Conservation (phyloP, 2,113 vertebrate genomes). For the Petrocephalus zakoni region DNA sequence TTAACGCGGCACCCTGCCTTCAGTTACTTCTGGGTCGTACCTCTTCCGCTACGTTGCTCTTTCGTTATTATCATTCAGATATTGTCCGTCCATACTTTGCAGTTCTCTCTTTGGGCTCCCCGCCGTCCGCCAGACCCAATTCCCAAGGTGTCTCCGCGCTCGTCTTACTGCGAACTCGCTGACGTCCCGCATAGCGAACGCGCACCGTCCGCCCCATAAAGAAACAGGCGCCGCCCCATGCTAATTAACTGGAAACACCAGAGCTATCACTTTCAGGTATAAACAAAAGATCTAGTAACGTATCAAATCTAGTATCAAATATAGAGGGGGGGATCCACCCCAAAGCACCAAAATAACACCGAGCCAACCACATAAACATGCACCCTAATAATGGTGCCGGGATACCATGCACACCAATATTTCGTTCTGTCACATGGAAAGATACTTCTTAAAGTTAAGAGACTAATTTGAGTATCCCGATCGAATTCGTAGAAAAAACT, state of each 20-base stretch:
- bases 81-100: background rate
- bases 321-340: background rate
- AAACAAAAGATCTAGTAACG: background rate
- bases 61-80: background rate
- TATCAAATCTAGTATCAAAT: background rate
- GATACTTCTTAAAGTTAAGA: too few species aligned
- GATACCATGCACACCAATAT: background rate
- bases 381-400: too few species aligned
- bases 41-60: background rate
- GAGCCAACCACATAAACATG: background rate
- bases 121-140: background rate
- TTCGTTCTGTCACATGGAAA: background rate
- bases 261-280: conserved; percentile 13
- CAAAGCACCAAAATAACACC: background rate
- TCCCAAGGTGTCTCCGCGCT: background rate
- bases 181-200: conserved; percentile 20
- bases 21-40: background rate
- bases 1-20: background rate
- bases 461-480: background rate
- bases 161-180: background rate
- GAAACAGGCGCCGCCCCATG: conserved; percentile 36
- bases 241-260: conserved; percentile 22
- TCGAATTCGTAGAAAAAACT: background rate
- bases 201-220: conserved; percentile 29
- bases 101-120: background rate